Evolutionary conservation across 2,888 invertebrate species (phyloP), one percentile per base, ranked within the genome.

Genomic region (Meteorus colon): DNA sequence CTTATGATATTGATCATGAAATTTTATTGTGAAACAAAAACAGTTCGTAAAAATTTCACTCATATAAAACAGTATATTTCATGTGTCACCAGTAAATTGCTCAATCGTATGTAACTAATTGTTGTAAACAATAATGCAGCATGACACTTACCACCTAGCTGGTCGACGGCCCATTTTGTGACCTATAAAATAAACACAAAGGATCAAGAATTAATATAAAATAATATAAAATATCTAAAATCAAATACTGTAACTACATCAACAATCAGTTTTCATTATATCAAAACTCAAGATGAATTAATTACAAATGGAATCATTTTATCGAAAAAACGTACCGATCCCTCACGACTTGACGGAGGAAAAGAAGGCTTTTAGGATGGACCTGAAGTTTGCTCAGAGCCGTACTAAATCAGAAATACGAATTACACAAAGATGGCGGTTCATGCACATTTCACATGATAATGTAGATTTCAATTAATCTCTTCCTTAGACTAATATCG

Each of bases 101-200:
- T 12, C 12, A 41, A 12, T 41, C 2, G 41, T 27, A 14, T 48
- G 3, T 27, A 55, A n/a, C 1, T 19, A 55, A 55, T 24, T 82
- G 69, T 82, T 73, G 79, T 31, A 72, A 81, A 79, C 78, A 70
- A 63, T 29, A 34, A 68, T 74, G 74, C 66, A 82, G 77, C 75
- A 79, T 78, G 80, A 77, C 76, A 93, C 95, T 93, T 93, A 98
- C 97, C 98, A 99, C 93, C 98, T 96, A 87, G 98, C 98, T 91
- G 98, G 98, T 91, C 98, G 96, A 91, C 98, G 96, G 92, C 98
- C 98, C 98, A 99, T 99, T 93, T 55, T 55, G 19, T 94, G 91
- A 79, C 75, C 78, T 79, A 55, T n/a, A 72, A 74, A 82, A 80
- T 74, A 74, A 70, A 66, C 69, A 77, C 41, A 10, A 41, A 12